A percentile compares a stretch with the other conserved stretches of the same genome.
Conservation (phyloP, 30 jellyfish, hydroid and myxozoan genomes). For the Hydra vulgaris region DNA sequence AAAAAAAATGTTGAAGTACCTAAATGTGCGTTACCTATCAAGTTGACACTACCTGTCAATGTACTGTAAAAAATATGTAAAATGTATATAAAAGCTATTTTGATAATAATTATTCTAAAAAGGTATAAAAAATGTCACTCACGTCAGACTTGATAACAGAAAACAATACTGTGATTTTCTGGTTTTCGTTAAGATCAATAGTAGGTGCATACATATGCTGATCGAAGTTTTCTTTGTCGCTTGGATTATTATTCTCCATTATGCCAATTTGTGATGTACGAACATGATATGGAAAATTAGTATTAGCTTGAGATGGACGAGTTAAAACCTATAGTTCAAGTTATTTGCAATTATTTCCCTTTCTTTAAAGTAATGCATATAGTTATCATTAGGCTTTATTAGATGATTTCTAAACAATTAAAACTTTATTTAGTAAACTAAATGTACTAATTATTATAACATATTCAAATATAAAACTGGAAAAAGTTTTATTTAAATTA, state of each 20-base stretch:
- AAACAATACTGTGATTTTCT: slow-evolving; percentile 21
- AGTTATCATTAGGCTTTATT: background rate
- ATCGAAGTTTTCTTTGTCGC: slow-evolving; percentile 36
- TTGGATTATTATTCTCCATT: slow-evolving; percentile 1
- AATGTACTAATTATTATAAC: too few species aligned
- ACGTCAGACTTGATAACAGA: slow-evolving; percentile 8
- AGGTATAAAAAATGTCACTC: too few species aligned
- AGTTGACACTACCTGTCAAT: too few species aligned
- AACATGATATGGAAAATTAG: slow-evolving; percentile 90
- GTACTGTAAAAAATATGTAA: too few species aligned
- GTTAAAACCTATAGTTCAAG: slow-evolving; percentile 49
- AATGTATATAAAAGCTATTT: too few species aligned
- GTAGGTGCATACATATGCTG: slow-evolving; percentile 57
- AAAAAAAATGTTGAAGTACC: too few species aligned
- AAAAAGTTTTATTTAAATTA: too few species aligned
- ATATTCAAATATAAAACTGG: too few species aligned
- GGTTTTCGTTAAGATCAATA: slow-evolving; percentile 4
- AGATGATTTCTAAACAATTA: background rate
- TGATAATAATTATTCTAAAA: too few species aligned
- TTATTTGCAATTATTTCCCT: too few species aligned
- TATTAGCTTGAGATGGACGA: slow-evolving; percentile 84
- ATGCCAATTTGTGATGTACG: slow-evolving; percentile 79
- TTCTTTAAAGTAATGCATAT: background rate
- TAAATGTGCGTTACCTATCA: too few species aligned
- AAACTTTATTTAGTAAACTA: too few species aligned